Evolutionary conservation across 2,113 vertebrate species (phyloP).

Genomic region (Pholis gunnellus): DNA sequence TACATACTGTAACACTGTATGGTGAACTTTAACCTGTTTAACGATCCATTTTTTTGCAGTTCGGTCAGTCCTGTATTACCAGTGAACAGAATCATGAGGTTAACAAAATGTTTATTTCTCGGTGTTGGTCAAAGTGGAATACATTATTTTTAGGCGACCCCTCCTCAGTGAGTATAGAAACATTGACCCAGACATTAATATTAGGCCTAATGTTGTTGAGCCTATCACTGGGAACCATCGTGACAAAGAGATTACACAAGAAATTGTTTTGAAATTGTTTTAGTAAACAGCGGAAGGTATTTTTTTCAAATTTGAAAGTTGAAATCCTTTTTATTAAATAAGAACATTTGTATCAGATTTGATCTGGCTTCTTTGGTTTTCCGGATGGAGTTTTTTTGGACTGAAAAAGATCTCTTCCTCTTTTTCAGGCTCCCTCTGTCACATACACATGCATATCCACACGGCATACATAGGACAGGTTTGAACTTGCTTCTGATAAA

Average conservation of each 20-base stretch:
- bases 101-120: too few relatives aligned
- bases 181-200: not conserved
- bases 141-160: too few relatives aligned
- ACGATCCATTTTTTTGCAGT: not conserved
- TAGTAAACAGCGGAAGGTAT: not conserved
- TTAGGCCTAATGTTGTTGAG: not conserved
- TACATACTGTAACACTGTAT: not conserved
- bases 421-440: not conserved
- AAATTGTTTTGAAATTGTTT: not conserved
- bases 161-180: not conserved
- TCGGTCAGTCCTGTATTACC: not conserved
- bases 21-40: not conserved
- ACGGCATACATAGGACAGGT: not conserved
- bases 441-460: not conserved
- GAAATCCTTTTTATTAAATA: not conserved
- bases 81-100: not conserved
- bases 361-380: not conserved
- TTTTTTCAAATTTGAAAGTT: not conserved
- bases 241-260: conserved; percentile 5
- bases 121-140: too few relatives aligned
- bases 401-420: conserved; percentile 11
- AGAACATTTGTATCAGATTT: not conserved
- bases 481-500: not conserved
- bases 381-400: not conserved
- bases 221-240: not conserved